Conservation (phyloP, 2,888 invertebrate genomes). For the Phorcus lineatus region DNA sequence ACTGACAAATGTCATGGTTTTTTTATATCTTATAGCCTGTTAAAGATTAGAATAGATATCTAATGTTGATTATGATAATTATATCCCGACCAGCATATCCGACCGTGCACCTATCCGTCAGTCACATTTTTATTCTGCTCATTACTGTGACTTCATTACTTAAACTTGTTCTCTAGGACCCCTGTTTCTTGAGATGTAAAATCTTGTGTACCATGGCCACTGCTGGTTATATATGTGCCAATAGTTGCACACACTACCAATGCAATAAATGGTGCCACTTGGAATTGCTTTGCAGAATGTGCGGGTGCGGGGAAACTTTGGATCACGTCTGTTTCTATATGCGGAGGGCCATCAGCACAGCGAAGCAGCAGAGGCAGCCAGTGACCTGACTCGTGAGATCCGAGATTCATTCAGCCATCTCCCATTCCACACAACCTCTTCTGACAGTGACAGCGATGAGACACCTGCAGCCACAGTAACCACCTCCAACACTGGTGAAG, state of each 20-base stretch:
- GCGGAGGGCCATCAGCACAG: slow-evolving; percentile 73
- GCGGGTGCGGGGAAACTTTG: slow-evolving; percentile 74
- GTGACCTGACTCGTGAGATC: slow-evolving; percentile 71
- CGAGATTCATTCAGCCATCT: slow-evolving; percentile 71
- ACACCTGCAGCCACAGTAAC: slow-evolving; percentile 45
- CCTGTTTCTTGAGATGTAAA: too few species aligned
- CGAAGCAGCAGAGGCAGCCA: slow-evolving; percentile 72
- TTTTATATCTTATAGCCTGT: too few species aligned
- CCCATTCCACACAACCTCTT: slow-evolving; percentile 69
- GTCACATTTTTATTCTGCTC: too few species aligned
- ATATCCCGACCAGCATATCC: too few species aligned
- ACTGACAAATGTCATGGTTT: too few species aligned
- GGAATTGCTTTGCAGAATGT: slow-evolving; percentile 56
- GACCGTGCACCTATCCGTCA: too few species aligned
- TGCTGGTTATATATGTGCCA: too few species aligned
- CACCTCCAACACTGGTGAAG: slow-evolving; percentile 40
- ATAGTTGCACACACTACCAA: neutral
- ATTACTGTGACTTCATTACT: too few species aligned
- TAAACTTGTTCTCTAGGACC: too few species aligned
- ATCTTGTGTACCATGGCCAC: too few species aligned
- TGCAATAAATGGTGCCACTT: neutral
- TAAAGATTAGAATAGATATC: too few species aligned
- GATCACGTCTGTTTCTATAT: slow-evolving; percentile 71
- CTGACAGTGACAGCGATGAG: slow-evolving; percentile 73
- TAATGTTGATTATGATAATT: too few species aligned